Base-by-base conservation (phyloP, 2,888 invertebrate genomes). In the Bhutanitis thaidina region DNA sequence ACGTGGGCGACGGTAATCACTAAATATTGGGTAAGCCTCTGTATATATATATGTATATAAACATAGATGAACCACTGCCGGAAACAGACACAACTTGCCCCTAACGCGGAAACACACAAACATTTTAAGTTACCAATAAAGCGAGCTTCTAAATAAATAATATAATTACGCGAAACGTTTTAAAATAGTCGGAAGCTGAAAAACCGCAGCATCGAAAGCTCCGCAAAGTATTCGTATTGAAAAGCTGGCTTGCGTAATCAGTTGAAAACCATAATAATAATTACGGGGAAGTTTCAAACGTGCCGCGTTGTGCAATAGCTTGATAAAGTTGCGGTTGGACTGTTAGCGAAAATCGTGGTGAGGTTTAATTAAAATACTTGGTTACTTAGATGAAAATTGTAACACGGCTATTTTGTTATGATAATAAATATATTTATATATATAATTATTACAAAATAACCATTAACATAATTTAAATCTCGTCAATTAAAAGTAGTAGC, bases 201-300 rank as follows among this genome's bases (percentile, higher is more conserved):
- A 52, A 41, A 52, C 45, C 43, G 54, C 49, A 10, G 25, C 40
- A 49, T 10, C 7, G 44, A 43, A 57, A 60, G 57, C 63, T 62
- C 45, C 39, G 56, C 57, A 51, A 61, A 65, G 64, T 63, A 64
- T 71, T 57, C 54, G 55, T 57, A 54, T 55, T 51, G 50, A 58
- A 57, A 63, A 63, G 62, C 64, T 59, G 56, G 53, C 63, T 74
- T 69, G 60, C 61, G 67, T 67, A 73, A 70, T 67, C 61, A 66
- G 60, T 57, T 65, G 62, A 66, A 70, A 70, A 70, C 70, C 64
- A 58, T 67, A 65, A 62, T 67, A 68, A 75, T 74, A 73, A 77
- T 77, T 70, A 69, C 65, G 57, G 59, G 54, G 61, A 57, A 59
- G 65, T 64, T 71, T 66, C 61, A 62, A 67, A 71, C 65, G 58